Evolutionary conservation across 2,888 invertebrate species (phyloP), one percentile per base, ranked within the genome.

Genomic region (Drosophila recens): DNA sequence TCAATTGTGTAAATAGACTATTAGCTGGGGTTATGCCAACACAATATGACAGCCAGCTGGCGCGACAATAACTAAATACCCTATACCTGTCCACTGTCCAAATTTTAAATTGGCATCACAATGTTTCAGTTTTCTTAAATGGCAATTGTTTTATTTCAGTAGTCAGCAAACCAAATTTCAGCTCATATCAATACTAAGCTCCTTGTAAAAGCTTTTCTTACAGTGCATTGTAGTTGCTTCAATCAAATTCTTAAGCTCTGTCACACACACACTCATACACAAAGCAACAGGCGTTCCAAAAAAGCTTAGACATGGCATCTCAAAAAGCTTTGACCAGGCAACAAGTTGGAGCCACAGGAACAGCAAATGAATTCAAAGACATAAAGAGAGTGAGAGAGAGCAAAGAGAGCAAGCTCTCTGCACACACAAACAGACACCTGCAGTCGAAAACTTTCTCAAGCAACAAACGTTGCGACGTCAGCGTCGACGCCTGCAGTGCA

Each of bases 1-100:
- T 51, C 75, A 87, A 79, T 82, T 84, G 82, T 87, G 36, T 59
- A 87, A 84, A 82, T 82, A 84, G 75, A 57, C 73, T 77, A 81
- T 84, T 84, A 80, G 76, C 80, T 86, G 36, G n/a, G 45, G 20
- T 43, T 52, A 57, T 52, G 54, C 43, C 13, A 38, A 34, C 45
- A 52, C 46, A 43, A 52, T 70, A 38, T 56, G 79, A 74, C 65
- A 45, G 34, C 45, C 56, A 45, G 67, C 75, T 77, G 72, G 59
- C 61, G 43, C 23, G 49, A 49, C 65, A 61, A 59, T 45, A 63
- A 27, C 45, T 43, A 52, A 54, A 8, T 59, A 33, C 6, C 59
- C 49, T 17, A 40, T 10, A 40, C 38, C n/a, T n/a, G n/a, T n/a
- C n/a, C 8, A 49, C n/a, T 20, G 51, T 45, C 51, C n/a, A 30